These are phyloP conservation scores for Escarpia spicata DNA, from an alignment of 2,888 invertebrate species.

Conservation along the genomic window DNA sequence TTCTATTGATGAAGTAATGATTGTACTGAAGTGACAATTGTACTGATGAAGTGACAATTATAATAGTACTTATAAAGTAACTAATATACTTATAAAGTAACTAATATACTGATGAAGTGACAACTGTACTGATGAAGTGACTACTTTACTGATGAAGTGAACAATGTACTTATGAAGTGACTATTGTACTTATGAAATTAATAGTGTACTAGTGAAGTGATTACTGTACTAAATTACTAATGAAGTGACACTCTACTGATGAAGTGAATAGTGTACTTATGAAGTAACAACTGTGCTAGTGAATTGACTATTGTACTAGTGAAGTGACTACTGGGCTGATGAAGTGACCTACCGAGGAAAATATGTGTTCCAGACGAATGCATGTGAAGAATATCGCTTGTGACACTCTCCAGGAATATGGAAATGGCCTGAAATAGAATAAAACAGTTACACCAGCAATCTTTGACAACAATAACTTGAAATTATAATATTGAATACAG, in stretches of 20 bases:
- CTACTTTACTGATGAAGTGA: background rate
- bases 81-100: background rate
- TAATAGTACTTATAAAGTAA: too few species aligned
- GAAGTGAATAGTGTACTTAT: background rate
- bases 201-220: background rate
- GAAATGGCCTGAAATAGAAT: background rate
- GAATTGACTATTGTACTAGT: background rate
- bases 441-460: background rate
- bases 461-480: background rate
- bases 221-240: background rate
- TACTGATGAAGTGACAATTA: background rate
- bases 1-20: background rate
- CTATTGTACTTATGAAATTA: background rate
- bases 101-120: background rate
- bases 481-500: background rate
- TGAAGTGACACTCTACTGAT: background rate
- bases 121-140: background rate
- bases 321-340: background rate
- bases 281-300: background rate
- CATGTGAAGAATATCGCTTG: background rate
- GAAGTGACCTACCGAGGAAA: background rate
- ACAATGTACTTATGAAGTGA: background rate
- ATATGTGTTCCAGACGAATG: background rate
- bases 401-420: conserved; percentile 13
- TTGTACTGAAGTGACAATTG: background rate